A percentile compares a stretch with the other conserved stretches of the same genome.
phyloP scores from a whole-genome alignment of 2,113 vertebrate species.

The Tragelaphus buxtoni region DNA sequence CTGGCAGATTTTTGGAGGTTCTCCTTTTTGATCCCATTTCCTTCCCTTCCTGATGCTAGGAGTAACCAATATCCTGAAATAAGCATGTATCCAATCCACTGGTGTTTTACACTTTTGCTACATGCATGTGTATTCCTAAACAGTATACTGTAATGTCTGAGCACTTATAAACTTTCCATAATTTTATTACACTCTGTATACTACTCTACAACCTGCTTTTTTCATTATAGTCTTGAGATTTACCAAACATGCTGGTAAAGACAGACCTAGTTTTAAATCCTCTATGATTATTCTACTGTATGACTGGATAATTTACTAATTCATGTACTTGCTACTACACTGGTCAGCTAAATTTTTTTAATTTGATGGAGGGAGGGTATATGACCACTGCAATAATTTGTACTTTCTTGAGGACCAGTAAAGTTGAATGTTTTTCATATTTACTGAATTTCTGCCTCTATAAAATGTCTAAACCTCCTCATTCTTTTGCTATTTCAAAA shows the following conservation, averaged over 20 bases:
- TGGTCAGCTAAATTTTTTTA: background rate
- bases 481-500: background rate
- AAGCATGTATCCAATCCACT: background rate
- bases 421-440: background rate
- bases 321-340: background rate
- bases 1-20: background rate
- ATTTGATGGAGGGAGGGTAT: background rate
- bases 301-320: background rate
- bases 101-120: background rate
- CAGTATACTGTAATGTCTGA: background rate
- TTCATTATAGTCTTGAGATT: background rate
- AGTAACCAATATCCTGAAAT: background rate
- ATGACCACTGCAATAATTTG: background rate
- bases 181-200: background rate
- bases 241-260: background rate
- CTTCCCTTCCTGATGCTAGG: background rate
- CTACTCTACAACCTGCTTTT: background rate
- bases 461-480: background rate
- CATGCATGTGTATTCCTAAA: background rate
- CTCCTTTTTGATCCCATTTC: background rate
- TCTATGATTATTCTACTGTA: background rate
- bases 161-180: background rate
- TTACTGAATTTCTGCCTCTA: background rate
- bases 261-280: background rate
- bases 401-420: background rate